Percentiles rank a stretch among this genome's conserved stretches.
These are phyloP conservation scores for Acleris emargana DNA, from an alignment of 2,888 invertebrate genomes.

Conservation along the genomic window DNA sequence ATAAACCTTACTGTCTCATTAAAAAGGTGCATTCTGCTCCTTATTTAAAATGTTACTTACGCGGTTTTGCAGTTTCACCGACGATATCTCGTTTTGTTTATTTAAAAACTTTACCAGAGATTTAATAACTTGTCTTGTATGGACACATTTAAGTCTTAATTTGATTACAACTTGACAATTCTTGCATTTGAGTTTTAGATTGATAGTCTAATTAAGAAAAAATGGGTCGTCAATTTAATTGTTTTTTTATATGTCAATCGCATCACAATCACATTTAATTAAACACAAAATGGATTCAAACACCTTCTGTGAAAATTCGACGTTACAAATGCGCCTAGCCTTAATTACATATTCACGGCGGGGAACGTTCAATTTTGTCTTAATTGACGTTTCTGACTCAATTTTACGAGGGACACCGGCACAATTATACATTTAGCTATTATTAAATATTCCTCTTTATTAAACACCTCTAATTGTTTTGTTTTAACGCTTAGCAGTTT, in stretches of 20 bases:
- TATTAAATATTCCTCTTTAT: conserved; percentile 31
- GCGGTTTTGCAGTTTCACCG: too few species aligned
- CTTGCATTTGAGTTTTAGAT: too few species aligned
- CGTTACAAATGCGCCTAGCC: conserved; percentile 28
- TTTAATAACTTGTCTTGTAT: too few species aligned
- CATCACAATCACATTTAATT: conserved; percentile 17
- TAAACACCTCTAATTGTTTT: conserved; percentile 20
- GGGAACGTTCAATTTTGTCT: conserved; percentile 36
- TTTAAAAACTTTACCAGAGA: too few species aligned
- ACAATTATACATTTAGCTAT: conserved; percentile 34
- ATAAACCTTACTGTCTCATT: too few species aligned
- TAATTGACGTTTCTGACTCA: conserved; percentile 36
- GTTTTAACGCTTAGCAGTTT: background rate
- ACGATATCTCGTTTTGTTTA: too few species aligned
- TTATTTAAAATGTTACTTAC: too few species aligned
- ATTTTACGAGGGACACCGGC: conserved; percentile 31
- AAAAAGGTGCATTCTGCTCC: too few species aligned
- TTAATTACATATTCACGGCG: conserved; percentile 32
- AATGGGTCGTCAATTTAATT: background rate
- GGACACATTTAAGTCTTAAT: too few species aligned
- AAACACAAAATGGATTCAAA: conserved; percentile 27
- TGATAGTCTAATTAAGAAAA: too few species aligned
- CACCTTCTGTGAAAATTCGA: conserved; percentile 31
- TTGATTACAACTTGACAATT: too few species aligned
- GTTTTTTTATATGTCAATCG: conserved; percentile 6